Base-by-base conservation (phyloP, 2,888 invertebrate species). In the Globia sparganii region DNA sequence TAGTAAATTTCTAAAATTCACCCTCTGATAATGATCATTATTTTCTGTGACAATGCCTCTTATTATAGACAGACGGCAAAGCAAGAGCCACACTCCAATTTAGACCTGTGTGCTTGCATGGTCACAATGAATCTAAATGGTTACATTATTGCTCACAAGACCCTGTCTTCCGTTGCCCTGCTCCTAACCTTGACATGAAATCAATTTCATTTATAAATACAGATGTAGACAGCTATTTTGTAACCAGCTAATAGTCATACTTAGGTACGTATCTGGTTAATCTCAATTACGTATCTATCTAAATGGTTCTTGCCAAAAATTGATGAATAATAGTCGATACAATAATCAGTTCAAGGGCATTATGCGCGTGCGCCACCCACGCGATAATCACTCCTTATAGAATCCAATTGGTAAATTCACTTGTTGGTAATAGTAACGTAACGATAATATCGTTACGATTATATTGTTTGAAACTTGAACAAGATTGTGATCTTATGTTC, bases 291-390 rank as follows among this genome's bases (percentile, higher is more conserved):
- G n/a, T n/a, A 93, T 90, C 88, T 88, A 93, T 92, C 91, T 92
- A 86, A 93, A 92, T 92, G 88, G 90, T 89, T 80, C 90, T 91
- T 89, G 90, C 91, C 91, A 89, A 93, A 94, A 93, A 92, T 90
- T 92, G 89, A 93, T 93, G 91, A 91, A 91, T 92, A 91, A 92
- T 92, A 87, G 88, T 88, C 87, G 86, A 88, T 85, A 86, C 76
- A 88, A 85, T 90, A 92, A 91, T 90, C 90, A 91, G 92, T 91
- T 92, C 94, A 94, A 92, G 93, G 94, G 86, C 87, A 78, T 49
- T 25, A 18, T 79, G 88, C 88, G 91, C 92, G 89, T 89, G 92
- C 90, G 87, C 88, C 90, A 90, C 91, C 91, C 85, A 89, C 90
- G 84, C 77, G 72, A 86, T 83, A 80, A 83, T 82, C 84, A 74